Percentiles rank a stretch among this genome's conserved stretches.
phyloP scores from a whole-genome alignment of 1,140 invertebrate genomes.

The Hylyphantes graminicola region DNA sequence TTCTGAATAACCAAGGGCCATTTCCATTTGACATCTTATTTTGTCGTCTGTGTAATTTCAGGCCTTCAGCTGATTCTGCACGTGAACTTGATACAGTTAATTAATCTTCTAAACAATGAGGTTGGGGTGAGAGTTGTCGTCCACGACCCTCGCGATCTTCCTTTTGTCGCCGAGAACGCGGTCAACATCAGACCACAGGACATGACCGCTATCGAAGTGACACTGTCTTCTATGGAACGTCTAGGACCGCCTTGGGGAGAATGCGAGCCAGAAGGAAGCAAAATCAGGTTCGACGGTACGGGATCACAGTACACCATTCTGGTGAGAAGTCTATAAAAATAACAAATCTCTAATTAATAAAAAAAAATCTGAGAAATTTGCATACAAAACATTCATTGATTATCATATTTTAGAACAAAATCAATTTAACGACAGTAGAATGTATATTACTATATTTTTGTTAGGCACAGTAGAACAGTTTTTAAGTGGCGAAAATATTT shows the following conservation, averaged over 20 bases:
- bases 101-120: constrained; percentile 33
- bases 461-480: too few species aligned
- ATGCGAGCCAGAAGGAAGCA: background rate
- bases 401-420: too few species aligned
- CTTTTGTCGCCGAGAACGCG: constrained; percentile 44
- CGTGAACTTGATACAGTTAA: background rate
- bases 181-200: constrained; percentile 33
- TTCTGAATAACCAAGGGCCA: too few species aligned
- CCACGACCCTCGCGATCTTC: constrained; percentile 35
- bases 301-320: constrained; percentile 29
- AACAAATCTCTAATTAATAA: too few species aligned
- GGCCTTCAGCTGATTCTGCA: constrained; percentile 45
- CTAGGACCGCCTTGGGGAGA: constrained; percentile 32
- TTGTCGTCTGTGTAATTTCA: background rate
- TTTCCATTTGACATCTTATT: too few species aligned
- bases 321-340: background rate
- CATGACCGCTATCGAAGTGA: constrained; percentile 51
- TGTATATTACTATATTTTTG: too few species aligned
- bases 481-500: too few species aligned
- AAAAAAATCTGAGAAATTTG: too few species aligned
- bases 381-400: too few species aligned
- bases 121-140: constrained; percentile 42
- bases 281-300: background rate
- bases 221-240: background rate
- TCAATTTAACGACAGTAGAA: too few species aligned